Evolutionary conservation across 2,113 vertebrate species (phyloP), one percentile per base, ranked within the genome.

Genomic region (Bostrychus sinensis): DNA sequence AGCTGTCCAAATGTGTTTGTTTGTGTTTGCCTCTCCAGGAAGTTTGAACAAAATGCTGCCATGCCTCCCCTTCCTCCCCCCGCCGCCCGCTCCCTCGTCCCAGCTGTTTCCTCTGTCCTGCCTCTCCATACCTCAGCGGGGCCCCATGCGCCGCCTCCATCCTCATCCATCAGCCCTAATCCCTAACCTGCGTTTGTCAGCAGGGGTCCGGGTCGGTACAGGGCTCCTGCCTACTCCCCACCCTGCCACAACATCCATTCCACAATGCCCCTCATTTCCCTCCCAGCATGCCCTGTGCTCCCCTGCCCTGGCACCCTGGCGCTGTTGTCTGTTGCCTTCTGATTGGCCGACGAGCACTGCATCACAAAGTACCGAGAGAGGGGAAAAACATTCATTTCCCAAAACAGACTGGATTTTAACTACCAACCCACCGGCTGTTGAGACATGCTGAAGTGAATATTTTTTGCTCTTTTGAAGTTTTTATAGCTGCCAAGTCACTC

Each of bases 91-190:
- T 68, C 13, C 9, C 68, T 75, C 10, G 17, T 77, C 76, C 81
- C 88, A 90, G 86, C 88, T 88, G 85, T 87, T 90, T 90, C 88
- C 88, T 82, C 78, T 61, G 42, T 75, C 76, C 81, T 79, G 77
- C 67, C 83, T 81, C 70, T 56, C 76, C 74, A 56, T 20, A 42
- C 56, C 84, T 61, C 84, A 74, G 82, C 78, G 63, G 80, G 86
- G 10, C 59, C 60, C 56, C 74, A 12, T 63, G 55, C 53, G 22
- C 36, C 64, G 30, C 53, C 41, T 65, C 78, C 76, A 48, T 46
- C 67, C 58, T 53, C 75, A 78, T 79, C 84, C 75, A 82, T 84
- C 81, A 80, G 38, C 22, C 53, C 70, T 72, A 85, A 77, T 73
- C 60, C 65, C 81, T 65, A 69, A 77, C 72, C 80, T 66, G 70